Evolutionary conservation across 2,797 vertebrate genomes (phyloP).

Genomic region (Pseudochirops corinnae): DNA sequence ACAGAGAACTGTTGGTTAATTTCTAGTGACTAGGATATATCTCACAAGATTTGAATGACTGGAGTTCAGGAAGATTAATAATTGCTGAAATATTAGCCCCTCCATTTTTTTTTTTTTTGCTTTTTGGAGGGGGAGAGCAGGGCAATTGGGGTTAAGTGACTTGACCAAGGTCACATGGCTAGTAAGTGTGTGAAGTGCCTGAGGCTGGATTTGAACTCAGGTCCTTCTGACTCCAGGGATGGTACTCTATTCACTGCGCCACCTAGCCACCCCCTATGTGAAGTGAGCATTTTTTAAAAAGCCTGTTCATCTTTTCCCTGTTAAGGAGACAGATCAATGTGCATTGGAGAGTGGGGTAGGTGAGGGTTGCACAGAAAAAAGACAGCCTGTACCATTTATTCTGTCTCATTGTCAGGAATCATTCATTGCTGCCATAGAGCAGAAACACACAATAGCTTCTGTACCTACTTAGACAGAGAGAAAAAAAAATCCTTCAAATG

Average conservation of each 20-base stretch:
- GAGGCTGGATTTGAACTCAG: no score
- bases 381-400: no score
- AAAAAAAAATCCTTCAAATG: not conserved
- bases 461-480: not conserved
- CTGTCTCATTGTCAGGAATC: not conserved
- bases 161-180: no score
- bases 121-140: no score
- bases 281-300: not conserved
- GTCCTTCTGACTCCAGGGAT: no score
- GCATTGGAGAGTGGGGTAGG: not conserved
- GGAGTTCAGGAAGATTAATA: not conserved
- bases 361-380: not conserved
- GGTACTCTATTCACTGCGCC: no score
- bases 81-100: not conserved
- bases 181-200: no score
- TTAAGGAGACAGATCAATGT: not conserved
- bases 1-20: not conserved
- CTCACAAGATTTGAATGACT: not conserved
- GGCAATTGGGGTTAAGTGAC: no score
- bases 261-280: no score
- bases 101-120: no score
- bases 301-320: not conserved
- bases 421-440: not conserved
- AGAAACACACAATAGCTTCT: not conserved
- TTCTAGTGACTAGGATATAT: not conserved